Evolutionary conservation across 2,797 vertebrate species (phyloP).

Genomic region (Onychomys leucogaster): DNA sequence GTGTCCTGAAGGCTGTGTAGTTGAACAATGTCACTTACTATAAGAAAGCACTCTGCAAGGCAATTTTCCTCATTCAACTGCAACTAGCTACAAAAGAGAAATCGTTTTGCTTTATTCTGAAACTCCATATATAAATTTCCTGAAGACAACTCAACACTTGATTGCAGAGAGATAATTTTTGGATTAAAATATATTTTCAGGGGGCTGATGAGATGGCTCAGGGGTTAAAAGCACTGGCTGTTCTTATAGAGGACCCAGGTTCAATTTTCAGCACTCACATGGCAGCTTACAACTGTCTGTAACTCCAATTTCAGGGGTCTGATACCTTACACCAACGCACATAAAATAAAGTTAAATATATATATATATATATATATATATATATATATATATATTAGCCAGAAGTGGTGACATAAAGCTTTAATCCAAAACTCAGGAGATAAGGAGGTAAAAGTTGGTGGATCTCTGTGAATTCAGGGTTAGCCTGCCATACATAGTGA

Average conservation of each 20-base stretch:
- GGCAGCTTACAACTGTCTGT: no score
- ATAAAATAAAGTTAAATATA: no score
- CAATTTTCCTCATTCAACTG: constrained; percentile 17
- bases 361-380: no score
- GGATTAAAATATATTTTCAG: constrained; percentile 37
- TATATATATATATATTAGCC: no score
- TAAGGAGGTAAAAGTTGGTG: neutral
- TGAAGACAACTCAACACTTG: constrained; percentile 57
- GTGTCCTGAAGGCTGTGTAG: neutral
- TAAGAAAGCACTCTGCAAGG: constrained; percentile 22
- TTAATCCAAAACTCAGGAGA: neutral
- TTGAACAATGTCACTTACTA: constrained; percentile 3
- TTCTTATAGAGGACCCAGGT: no score
- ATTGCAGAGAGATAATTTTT: constrained; percentile 65
- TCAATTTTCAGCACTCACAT: no score
- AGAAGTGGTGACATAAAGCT: neutral
- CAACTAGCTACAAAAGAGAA: constrained; percentile 57
- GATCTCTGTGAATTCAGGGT: neutral
- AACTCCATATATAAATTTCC: constrained; percentile 24
- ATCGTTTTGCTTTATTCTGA: constrained; percentile 60
- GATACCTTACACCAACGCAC: no score
- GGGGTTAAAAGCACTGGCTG: no score
- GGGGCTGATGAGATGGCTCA: no score
- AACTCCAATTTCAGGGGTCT: no score
- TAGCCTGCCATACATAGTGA: neutral